phyloP scores from a whole-genome alignment of 2,888 invertebrate genomes.

The Buathra laborator region DNA sequence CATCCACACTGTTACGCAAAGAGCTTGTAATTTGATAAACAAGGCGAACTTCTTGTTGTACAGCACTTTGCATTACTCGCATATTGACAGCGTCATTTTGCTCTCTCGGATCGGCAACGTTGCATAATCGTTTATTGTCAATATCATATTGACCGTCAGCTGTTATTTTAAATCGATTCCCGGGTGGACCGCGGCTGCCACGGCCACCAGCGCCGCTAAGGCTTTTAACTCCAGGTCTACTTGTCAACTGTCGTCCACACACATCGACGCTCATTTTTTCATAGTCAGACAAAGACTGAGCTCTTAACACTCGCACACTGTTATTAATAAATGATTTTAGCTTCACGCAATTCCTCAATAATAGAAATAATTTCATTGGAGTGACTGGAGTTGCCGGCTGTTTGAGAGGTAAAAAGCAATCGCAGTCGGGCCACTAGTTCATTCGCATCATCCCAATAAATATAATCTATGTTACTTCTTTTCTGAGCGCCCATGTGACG shows the following conservation, averaged over 20 bases:
- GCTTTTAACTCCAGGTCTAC: neutral
- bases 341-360: neutral
- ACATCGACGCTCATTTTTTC: constrained; percentile 38
- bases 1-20: constrained; percentile 26
- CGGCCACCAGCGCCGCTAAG: too few relatives aligned
- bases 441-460: too few relatives aligned
- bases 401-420: too few relatives aligned
- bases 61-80: constrained; percentile 11
- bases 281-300: neutral
- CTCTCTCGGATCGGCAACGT: constrained; percentile 39
- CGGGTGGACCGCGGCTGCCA: constrained; percentile 28
- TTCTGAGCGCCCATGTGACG: constrained; percentile 5
- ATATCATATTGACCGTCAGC: constrained; percentile 60
- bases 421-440: too few relatives aligned
- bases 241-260: constrained; percentile 36
- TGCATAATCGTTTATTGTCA: constrained; percentile 60
- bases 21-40: constrained; percentile 23
- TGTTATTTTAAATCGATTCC: constrained; percentile 42
- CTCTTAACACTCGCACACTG: neutral
- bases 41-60: constrained; percentile 34
- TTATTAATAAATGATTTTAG: constrained; percentile 21
- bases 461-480: too few relatives aligned
- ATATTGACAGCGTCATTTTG: constrained; percentile 40
- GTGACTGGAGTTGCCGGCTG: too few relatives aligned
- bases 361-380: too few relatives aligned